Conservation (phyloP, 1,140 invertebrate genomes). For the Thereuonema tuberculata region DNA sequence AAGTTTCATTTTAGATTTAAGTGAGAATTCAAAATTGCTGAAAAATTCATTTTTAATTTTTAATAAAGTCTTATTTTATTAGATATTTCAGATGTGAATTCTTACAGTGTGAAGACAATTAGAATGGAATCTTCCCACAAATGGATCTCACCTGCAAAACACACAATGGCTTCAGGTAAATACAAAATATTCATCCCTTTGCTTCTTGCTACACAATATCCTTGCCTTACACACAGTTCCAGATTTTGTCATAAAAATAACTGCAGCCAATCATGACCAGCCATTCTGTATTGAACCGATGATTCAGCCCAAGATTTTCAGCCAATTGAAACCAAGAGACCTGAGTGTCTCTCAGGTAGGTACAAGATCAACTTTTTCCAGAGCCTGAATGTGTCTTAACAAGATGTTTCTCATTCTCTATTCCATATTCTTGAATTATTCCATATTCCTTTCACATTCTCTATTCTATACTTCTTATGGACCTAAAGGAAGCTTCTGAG, state of each 20-base stretch:
- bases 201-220: neutral
- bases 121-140: no score
- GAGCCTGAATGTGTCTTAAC: neutral
- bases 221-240: neutral
- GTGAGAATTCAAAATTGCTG: no score
- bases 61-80: no score
- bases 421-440: no score
- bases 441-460: no score
- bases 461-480: neutral
- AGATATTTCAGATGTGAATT: no score
- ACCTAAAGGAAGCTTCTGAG: neutral
- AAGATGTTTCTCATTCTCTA: neutral
- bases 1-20: no score
- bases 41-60: no score
- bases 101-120: no score
- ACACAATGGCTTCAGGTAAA: no score
- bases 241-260: neutral
- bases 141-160: no score
- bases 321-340: neutral
- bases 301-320: neutral
- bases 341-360: neutral
- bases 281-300: neutral
- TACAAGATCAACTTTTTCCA: neutral
- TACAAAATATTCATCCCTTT: neutral
- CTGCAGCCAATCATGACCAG: neutral